These are phyloP conservation scores for Karalla daura DNA, from an alignment of 2,797 vertebrate species.

Conservation along the genomic window DNA sequence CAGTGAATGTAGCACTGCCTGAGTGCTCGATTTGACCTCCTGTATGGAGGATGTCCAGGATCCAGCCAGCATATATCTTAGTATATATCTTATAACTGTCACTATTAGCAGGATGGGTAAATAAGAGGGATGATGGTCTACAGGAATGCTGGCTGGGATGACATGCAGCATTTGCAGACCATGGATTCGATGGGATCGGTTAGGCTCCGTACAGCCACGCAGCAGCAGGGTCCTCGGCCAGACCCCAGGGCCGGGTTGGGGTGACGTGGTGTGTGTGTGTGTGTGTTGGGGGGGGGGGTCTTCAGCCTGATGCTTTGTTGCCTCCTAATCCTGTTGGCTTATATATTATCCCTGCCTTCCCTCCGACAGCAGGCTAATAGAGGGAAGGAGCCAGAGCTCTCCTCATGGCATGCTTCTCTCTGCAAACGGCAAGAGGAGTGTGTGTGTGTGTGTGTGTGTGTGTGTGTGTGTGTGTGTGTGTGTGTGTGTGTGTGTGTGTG, in stretches of 20 bases:
- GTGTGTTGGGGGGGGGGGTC: conserved; percentile 73
- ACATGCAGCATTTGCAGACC: conserved; percentile 8
- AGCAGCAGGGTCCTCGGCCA: conserved; percentile 52
- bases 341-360: conserved; percentile 78
- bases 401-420: conserved; percentile 53
- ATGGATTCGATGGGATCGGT: conserved; percentile 42
- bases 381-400: conserved; percentile 62
- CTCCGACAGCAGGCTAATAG: conserved; percentile 75
- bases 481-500: conserved; percentile 23
- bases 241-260: conserved; percentile 65
- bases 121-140: conserved; percentile 25
- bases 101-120: conserved; percentile 18
- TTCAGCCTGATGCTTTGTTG: conserved; percentile 80
- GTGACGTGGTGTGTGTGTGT: no score
- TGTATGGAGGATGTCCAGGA: conserved; percentile 24
- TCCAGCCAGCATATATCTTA: no score
- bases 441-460: conserved; percentile 19
- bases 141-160: conserved; percentile 10
- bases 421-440: conserved; percentile 49
- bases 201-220: conserved; percentile 42
- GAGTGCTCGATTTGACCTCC: conserved; percentile 34
- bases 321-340: conserved; percentile 81
- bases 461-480: conserved; percentile 14
- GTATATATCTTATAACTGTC: no score
- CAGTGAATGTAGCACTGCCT: conserved; percentile 42